Evolutionary conservation across 1,140 invertebrate genomes (phyloP), one percentile per base, ranked within the genome.

Genomic region (Brachionus calyciflorus): DNA sequence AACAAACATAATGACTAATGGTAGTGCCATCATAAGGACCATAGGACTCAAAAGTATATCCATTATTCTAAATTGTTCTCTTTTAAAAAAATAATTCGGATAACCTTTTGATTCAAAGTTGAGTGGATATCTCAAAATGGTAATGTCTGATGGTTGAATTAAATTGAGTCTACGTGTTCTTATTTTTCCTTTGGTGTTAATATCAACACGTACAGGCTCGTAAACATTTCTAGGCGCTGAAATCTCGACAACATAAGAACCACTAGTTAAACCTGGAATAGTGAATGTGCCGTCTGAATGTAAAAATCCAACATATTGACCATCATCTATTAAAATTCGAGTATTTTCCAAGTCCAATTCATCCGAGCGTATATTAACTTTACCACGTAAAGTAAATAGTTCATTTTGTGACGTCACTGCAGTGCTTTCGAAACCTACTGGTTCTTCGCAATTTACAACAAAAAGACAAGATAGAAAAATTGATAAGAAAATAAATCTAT

Each of bases 21-120:
- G 76, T 41, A 77, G 17, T 17, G 65, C 40, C 40, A 65, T 63
- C 40, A 60, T 63, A 40, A 77, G 33, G 24, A 89, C 91, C 93
- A 96, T 96, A 33, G 93, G 93, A 85, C 92, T 94, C 81, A 96
- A 92, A 1, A 96, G 82, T 80, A 96, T 92, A 84, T 96, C 93
- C 0, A 92, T 94, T 5, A 92, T 87, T 80, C 92, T 88, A 92
- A 93, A 94, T 80, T 94, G 92, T 82, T 96, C 93, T 53, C 93
- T 85, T 14, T 91, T 85, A 87, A 94, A 92, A 85, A 96, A 96
- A 85, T 94, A 96, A 79, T 91, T 90, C 78, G 90, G 91, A 63
- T 88, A 89, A 14, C 89, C 89, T 24, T 91, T 78, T 1, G 91
- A 87, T 81, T 92, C 92, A 86, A 96, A 89, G 83, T 90, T 89